These are phyloP conservation scores for Smittia sp. DNA, from an alignment of 2,888 invertebrate species.

Conservation along the genomic window DNA sequence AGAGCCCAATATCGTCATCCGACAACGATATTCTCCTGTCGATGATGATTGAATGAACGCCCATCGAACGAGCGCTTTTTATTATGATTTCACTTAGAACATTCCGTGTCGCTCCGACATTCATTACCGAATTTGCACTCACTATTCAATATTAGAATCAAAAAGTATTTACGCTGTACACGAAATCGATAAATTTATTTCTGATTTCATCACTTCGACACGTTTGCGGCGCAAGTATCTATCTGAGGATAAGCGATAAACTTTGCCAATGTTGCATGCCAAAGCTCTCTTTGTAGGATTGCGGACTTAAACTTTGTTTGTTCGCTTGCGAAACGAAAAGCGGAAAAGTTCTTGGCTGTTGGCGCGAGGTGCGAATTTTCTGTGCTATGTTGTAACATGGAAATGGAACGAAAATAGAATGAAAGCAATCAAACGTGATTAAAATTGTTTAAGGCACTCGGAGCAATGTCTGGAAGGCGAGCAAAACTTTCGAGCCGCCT, in stretches of 20 bases:
- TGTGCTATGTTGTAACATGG: constrained; percentile 38
- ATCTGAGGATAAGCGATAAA: constrained; percentile 5
- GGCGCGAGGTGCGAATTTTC: constrained; percentile 30
- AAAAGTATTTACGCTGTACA: neutral
- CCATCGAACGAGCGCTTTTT: neutral
- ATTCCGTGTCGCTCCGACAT: neutral
- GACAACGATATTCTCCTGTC: too few relatives aligned
- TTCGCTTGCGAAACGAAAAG: neutral
- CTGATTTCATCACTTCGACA: constrained; percentile 19
- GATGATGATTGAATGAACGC: neutral
- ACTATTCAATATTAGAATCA: neutral
- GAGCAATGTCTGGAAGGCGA: neutral
- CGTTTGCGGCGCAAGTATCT: neutral
- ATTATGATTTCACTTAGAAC: too few relatives aligned
- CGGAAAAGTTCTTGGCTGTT: neutral
- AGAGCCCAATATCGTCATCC: too few relatives aligned
- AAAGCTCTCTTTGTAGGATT: neutral
- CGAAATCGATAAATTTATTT: constrained; percentile 10
- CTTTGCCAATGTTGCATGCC: constrained; percentile 1
- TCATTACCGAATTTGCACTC: constrained; percentile 5
- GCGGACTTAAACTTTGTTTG: neutral
- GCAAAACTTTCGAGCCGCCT: neutral
- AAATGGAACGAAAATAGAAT: constrained; percentile 24
- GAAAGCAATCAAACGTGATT: neutral
- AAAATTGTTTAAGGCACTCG: neutral